A percentile compares a stretch with the other conserved stretches of the same genome.
phyloP scores from a whole-genome alignment of 1,140 invertebrate genomes.

The Drosophila rhopaloa region DNA sequence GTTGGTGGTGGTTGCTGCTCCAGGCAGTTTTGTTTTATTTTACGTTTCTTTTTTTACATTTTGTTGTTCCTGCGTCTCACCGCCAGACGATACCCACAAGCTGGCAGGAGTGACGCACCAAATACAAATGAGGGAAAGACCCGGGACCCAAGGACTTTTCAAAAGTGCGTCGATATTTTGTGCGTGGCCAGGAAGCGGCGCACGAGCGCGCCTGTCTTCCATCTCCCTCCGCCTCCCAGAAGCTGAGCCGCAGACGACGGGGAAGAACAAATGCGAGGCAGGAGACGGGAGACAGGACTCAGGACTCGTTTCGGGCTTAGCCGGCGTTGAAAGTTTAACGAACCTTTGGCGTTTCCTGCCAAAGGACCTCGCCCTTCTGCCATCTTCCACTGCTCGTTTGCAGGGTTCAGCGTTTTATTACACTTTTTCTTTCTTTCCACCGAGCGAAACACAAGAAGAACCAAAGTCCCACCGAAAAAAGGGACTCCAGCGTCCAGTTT shows the following conservation, averaged over 20 bases:
- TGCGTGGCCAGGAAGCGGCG: conserved; percentile 76
- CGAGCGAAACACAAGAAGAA: conserved; percentile 20
- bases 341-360: conserved; percentile 75
- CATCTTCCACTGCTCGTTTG: neutral
- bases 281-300: conserved; percentile 34
- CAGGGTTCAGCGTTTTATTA: conserved; percentile 51
- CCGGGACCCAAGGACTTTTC: conserved; percentile 59
- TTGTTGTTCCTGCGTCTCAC: conserved; percentile 48
- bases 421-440: conserved; percentile 59
- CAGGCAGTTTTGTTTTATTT: conserved; percentile 50
- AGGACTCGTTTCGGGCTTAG: conserved; percentile 34
- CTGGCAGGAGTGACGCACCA: conserved; percentile 60
- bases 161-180: conserved; percentile 81
- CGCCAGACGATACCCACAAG: conserved; percentile 81
- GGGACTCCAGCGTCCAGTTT: conserved; percentile 65
- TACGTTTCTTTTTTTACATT: conserved; percentile 48
- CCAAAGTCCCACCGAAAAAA: conserved; percentile 1
- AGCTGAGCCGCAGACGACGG: conserved; percentile 57
- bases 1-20: conserved; percentile 55
- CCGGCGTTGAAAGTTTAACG: conserved; percentile 70
- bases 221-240: conserved; percentile 8
- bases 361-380: conserved; percentile 29
- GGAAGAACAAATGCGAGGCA: conserved; percentile 19
- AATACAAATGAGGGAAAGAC: conserved; percentile 66
- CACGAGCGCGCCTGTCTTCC: conserved; percentile 30